Conservation (phyloP, 2,797 vertebrate species). For the Craterocephalus amniculus region DNA sequence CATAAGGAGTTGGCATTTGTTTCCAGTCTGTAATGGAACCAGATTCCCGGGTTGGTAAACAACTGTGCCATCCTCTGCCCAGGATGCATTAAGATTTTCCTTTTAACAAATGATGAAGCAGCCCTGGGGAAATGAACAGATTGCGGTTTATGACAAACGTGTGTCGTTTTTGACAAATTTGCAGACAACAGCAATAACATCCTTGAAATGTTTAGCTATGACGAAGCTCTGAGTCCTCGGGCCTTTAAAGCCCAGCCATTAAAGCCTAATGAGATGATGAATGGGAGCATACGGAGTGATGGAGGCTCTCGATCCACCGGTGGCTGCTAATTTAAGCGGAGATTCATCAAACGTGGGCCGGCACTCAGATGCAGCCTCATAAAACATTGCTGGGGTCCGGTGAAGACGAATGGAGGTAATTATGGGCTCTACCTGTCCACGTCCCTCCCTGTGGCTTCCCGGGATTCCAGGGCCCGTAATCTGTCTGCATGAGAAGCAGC, state of each 20-base stretch:
- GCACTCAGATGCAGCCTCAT: conserved; percentile 68
- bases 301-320: conserved; percentile 72
- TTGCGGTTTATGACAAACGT: conserved; percentile 56
- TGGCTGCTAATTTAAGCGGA: conserved; percentile 79
- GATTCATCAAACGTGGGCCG: conserved; percentile 80
- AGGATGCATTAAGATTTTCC: conserved; percentile 61
- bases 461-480: conserved; percentile 43
- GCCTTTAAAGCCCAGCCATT: conserved; percentile 39
- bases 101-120: conserved; percentile 53
- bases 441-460: conserved; percentile 46
- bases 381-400: conserved; percentile 72
- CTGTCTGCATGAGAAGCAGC: conserved; percentile 29
- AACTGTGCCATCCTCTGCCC: conserved; percentile 63
- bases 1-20: conserved; percentile 64
- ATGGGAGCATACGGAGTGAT: conserved; percentile 72
- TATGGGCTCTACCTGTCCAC: conserved; percentile 71
- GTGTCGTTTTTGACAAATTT: conserved; percentile 60
- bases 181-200: conserved; percentile 61
- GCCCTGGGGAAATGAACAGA: conserved; percentile 63
- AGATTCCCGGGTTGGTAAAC: conserved; percentile 64
- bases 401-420: conserved; percentile 85
- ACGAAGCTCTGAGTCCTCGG: conserved; percentile 55
- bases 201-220: conserved; percentile 52
- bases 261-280: conserved; percentile 83
- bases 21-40: conserved; percentile 48